A percentile compares a stretch with the other conserved stretches of the same genome.
Evolutionary conservation across 2,113 vertebrate species (phyloP).

Genomic region (Nerophis lumbriciformis): DNA sequence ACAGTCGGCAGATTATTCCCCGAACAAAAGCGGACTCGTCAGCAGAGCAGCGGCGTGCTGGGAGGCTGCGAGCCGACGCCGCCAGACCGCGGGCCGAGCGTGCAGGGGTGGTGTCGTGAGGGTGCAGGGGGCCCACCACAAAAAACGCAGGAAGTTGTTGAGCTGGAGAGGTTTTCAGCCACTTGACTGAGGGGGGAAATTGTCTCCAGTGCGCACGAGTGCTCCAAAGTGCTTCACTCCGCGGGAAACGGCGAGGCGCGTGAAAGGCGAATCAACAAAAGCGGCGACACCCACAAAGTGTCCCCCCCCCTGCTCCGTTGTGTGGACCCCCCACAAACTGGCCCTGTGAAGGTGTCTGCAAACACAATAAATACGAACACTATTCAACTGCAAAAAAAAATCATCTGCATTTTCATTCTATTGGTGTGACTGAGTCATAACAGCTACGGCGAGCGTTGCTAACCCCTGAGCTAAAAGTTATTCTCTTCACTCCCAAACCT

Average conservation of each 20-base stretch:
- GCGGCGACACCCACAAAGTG: slow-evolving; percentile 21
- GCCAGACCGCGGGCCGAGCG: slow-evolving; percentile 9
- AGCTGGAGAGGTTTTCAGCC: slow-evolving; percentile 55
- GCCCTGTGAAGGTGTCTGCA: too few species aligned
- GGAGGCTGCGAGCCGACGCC: slow-evolving; percentile 26
- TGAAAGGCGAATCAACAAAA: slow-evolving; percentile 54
- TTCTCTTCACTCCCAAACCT: too few species aligned
- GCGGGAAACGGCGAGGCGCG: slow-evolving; percentile 31
- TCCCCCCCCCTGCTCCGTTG: neutral
- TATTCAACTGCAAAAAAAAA: too few species aligned
- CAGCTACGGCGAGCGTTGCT: too few species aligned
- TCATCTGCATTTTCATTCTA: too few species aligned
- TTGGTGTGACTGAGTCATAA: too few species aligned
- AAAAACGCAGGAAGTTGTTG: slow-evolving; percentile 61
- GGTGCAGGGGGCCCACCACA: slow-evolving; percentile 8
- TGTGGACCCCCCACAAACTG: neutral
- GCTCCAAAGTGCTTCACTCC: slow-evolving; percentile 43
- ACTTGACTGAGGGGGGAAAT: slow-evolving; percentile 57
- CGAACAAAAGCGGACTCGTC: slow-evolving; percentile 12
- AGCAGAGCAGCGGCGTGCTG: slow-evolving; percentile 8
- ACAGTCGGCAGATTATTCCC: slow-evolving; percentile 3
- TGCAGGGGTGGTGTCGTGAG: slow-evolving; percentile 3
- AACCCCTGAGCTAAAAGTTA: too few species aligned
- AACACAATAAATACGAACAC: too few species aligned
- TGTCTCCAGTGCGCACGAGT: slow-evolving; percentile 41